Evolutionary conservation across 2,888 invertebrate species (phyloP).

Genomic region (Silvanus unidentatus): DNA sequence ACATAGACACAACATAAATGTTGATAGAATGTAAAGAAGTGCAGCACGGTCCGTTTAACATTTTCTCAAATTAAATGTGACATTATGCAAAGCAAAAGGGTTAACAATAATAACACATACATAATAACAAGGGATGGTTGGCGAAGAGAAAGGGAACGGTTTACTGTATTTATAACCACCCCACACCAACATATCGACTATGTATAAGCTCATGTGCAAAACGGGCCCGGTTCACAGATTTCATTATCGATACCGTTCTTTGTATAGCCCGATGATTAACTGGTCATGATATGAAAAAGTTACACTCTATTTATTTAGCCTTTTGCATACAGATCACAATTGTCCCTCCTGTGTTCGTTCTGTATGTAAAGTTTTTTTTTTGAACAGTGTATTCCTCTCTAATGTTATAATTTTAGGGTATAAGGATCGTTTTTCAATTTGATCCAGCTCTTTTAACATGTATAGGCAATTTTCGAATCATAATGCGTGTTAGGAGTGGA

Average conservation of each 20-base stretch:
- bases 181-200: neutral
- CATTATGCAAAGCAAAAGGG: constrained; percentile 11
- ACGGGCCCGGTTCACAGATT: constrained; percentile 5
- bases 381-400: neutral
- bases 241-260: constrained; percentile 10
- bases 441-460: neutral
- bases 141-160: too few species aligned
- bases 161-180: neutral
- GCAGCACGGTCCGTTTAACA: constrained; percentile 11
- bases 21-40: constrained; percentile 9
- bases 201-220: constrained; percentile 2
- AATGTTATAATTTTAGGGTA: neutral
- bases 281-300: constrained; percentile 1
- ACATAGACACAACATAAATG: constrained; percentile 3
- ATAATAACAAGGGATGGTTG: neutral
- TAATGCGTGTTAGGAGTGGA: too few species aligned
- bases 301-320: constrained; percentile 3
- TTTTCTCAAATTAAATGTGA: constrained; percentile 13
- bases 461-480: too few species aligned
- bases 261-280: constrained; percentile 1
- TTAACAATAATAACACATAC: constrained; percentile 5
- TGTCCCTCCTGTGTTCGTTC: neutral
- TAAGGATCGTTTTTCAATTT: constrained; percentile 1
- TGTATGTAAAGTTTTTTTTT: neutral
- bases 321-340: neutral